Evolutionary conservation across 2,113 vertebrate species (phyloP).

Genomic region (Grus americana): DNA sequence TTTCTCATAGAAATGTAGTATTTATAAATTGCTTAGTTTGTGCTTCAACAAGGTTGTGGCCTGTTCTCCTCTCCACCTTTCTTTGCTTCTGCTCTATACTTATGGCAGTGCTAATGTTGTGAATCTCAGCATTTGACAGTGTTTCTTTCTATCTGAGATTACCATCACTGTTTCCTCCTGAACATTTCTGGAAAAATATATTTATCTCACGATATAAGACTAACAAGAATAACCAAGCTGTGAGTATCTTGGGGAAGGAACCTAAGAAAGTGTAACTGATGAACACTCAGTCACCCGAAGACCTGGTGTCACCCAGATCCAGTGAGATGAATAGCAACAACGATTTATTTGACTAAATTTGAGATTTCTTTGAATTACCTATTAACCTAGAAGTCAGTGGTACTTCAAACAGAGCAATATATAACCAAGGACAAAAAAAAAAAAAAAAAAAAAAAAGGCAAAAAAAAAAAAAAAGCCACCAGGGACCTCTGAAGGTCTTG

Average conservation of each 20-base stretch:
- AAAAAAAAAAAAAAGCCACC: not conserved
- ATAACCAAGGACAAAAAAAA: not conserved
- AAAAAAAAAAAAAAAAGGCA: too few species aligned
- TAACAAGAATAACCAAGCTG: not conserved
- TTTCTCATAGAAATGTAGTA: conserved; percentile 32
- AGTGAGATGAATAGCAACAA: not conserved
- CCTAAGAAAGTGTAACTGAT: not conserved
- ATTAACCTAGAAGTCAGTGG: not conserved
- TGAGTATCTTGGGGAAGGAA: not conserved
- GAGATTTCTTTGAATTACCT: not conserved
- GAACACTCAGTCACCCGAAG: not conserved
- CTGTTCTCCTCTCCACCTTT: not conserved
- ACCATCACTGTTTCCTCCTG: not conserved
- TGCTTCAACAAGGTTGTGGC: not conserved
- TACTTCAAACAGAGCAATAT: not conserved
- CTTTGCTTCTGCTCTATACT: not conserved
- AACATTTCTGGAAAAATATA: not conserved
- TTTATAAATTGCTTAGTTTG: conserved; percentile 52
- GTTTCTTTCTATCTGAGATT: not conserved
- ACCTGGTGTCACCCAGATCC: not conserved
- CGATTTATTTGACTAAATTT: not conserved
- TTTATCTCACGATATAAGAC: not conserved
- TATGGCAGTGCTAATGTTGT: not conserved
- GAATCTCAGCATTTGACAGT: not conserved
- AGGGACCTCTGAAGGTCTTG: not conserved